Evolutionary conservation across 2,797 vertebrate species (phyloP), one percentile per base, ranked within the genome.

Genomic region (Sebastes taczanowskii): DNA sequence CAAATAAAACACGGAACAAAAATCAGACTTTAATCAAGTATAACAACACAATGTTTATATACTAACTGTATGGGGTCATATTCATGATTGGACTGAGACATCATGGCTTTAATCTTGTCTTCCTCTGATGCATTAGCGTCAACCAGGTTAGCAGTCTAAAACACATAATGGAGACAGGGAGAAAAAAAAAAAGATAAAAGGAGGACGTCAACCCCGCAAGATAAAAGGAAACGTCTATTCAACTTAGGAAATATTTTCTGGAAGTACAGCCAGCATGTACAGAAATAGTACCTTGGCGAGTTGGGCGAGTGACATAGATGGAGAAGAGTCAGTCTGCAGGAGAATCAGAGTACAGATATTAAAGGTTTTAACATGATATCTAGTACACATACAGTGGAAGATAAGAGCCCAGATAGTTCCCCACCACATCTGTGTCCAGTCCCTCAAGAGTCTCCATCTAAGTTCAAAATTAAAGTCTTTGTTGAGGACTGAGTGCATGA

Each of bases 41-140:
- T 14, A 61, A 25, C 3, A 67, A 42, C 6, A 67, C 11, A 9
- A 9, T 11, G 3, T 27, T 6, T 42, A 22, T 77, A 73, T 91
- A 98, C 99, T 99, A 95, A 99, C 99, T 99, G 96, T 93, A 97
- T 95, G 0, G 98, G 99, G 95, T 99, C 98, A 94, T 99, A 99
- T 92, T 99, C 98, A 86, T 99, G 98, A 95, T 97, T 97, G 94
- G 98, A 99, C 93, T 99, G 99, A 83, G 97, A 97, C 96, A 99
- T 99, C 99, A 99, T 99, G 90, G 99, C 99, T 98, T 95, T 99
- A 94, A 99, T 99, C 97, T 99, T 99, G 97, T 99, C 99, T 92
- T 99, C 99, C 91, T 99, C 98, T 53, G 99, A 99, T 93, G 99
- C 99, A 95, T 99, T 99, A 88, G 98, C 98, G 93, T 99, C 99